Base-by-base conservation (phyloP, 2,888 invertebrate genomes). In the Caradrina kadenii region DNA sequence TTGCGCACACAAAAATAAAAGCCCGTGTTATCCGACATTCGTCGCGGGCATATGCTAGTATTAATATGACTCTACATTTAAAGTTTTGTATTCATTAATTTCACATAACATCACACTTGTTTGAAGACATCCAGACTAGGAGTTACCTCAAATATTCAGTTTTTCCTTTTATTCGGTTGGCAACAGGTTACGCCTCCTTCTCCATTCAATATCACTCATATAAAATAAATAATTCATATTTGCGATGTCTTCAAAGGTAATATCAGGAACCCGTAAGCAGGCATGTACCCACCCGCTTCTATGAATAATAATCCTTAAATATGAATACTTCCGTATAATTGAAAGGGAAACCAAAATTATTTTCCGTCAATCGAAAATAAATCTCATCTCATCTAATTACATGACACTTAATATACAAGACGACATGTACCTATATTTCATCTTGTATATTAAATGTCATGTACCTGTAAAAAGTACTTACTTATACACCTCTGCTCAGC, bases 221-320 rank as follows among this genome's bases (percentile, higher is more conserved):
- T 1, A 61, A 31, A 56, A 62, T 77, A 55, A 77, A 77, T 77
- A 60, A 77, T 80, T 76, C 62, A 80, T 77, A 60, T 53, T 19
- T 35, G 31, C 58, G 22, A 45, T 63, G 35, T 42, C 26, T 56
- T 42, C 49, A 55, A 54, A 39, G 8, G 62, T 55, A 62, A 69
- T 63, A 76, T 56, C 35, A 42, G 13, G 39, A 78, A 50, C 10
- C 26, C 55, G 2, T 55, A 35, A 35, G 26, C 17, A 48, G 22
- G 8, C 50, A 63, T 17, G 59, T 79, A n/a, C 10, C 8, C 59
- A 22, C 42, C 42, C 15, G 17, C 15, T 13, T 68, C 15, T 26
- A 53, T 68, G 48, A 54, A 63, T 55, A 59, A 65, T 52, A 35
- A 54, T 72, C 35, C 42, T 19, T 53, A n/a, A 48, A 70, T 15